Evolutionary conservation across 1,140 invertebrate species (phyloP).

Genomic region (Rhagoletis zephyria): DNA sequence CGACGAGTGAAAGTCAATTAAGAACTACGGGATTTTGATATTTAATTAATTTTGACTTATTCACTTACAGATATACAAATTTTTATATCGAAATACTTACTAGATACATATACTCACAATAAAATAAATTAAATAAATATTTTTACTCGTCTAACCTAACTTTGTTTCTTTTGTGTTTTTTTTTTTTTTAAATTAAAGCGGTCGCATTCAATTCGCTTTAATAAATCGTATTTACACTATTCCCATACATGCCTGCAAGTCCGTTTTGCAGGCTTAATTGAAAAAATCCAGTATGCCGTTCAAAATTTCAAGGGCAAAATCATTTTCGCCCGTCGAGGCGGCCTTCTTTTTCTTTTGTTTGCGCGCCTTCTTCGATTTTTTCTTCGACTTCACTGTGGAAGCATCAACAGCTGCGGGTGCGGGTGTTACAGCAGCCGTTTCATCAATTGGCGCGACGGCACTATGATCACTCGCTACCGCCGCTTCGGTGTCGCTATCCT

Average conservation of each 20-base stretch:
- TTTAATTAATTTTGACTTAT: background rate
- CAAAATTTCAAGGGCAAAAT: constrained; percentile 68
- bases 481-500: constrained; percentile 62
- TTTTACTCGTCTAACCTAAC: constrained; percentile 34
- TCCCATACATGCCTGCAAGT: constrained; percentile 68
- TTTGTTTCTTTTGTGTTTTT: background rate
- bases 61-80: background rate
- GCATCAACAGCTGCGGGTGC: constrained; percentile 53
- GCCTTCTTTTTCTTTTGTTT: constrained; percentile 62
- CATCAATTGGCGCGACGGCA: constrained; percentile 12
- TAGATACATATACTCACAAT: background rate
- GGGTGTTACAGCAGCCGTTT: constrained; percentile 52
- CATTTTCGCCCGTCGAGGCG: constrained; percentile 58
- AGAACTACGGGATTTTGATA: background rate
- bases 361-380: constrained; percentile 69
- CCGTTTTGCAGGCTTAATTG: constrained; percentile 68
- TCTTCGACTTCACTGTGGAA: constrained; percentile 61
- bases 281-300: constrained; percentile 72
- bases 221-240: constrained; percentile 72
- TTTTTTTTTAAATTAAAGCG: background rate
- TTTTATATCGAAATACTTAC: constrained; percentile 12
- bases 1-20: background rate
- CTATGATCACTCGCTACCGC: constrained; percentile 24
- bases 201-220: constrained; percentile 5
- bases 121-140: constrained; percentile 54